Evolutionary conservation across 2,888 invertebrate genomes (phyloP), one percentile per base, ranked within the genome.

Genomic region (Antheraea assamensis): DNA sequence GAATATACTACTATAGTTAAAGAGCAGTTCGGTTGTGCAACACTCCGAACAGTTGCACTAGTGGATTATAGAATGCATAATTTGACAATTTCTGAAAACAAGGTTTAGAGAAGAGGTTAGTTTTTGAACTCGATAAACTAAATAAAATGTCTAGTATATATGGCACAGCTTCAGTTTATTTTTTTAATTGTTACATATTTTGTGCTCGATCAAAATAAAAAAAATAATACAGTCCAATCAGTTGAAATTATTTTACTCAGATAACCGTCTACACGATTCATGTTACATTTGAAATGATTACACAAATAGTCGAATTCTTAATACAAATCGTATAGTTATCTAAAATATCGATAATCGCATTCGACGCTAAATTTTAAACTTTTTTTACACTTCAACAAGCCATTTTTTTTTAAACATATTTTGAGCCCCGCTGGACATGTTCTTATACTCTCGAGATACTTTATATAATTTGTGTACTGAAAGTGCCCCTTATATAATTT

Each of bases 111-210:
- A 10, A n/a, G 19, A 52, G 52, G 55, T 1, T 55, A n/a, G 4
- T 17, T 52, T 58, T 71, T 49, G 27, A 13, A 13, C 13, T 68
- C 19, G n/a, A 61, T 30, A 17, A n/a, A 58, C 8, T 70, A 31
- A 72, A 74, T 72, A 72, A 75, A 82, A 85, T 83, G 81, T 76
- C 81, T 83, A 79, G 78, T 79, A 73, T 82, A 87, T 92, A 94
- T 94, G 94, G 94, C 94, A 94, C 94, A 93, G 91, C 92, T 94
- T 91, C 93, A 93, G 93, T 94, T 93, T 94, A 92, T 92, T 93
- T 89, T 90, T 92, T 42, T 89, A 82, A 89, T 88, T 88, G 90
- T 93, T 93, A 93, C 92, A 93, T 72, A 21, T 21, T 21, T 72
- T 92, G 92, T 93, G 91, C 93, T 93, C 91, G 90, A 90, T 92